Evolutionary conservation across 2,113 vertebrate genomes (phyloP).

Genomic region (Scomber japonicus): DNA sequence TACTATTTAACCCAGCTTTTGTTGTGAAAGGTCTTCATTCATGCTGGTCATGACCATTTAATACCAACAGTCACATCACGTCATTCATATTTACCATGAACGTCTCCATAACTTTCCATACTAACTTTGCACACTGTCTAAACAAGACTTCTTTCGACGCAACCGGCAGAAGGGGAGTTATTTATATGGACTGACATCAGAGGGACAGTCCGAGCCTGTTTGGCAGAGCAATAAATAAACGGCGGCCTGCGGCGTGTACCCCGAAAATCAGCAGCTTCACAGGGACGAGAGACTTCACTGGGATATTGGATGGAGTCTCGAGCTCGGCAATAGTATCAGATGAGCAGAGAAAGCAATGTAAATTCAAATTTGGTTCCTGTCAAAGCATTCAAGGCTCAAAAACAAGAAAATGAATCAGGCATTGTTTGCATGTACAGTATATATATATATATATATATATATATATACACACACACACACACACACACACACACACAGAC

Average conservation of each 20-base stretch:
- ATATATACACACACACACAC: not conserved
- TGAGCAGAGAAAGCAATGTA: constrained; percentile 14
- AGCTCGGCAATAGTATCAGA: constrained; percentile 24
- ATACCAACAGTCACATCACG: not conserved
- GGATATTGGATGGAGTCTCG: constrained; percentile 15
- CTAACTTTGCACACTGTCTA: not conserved
- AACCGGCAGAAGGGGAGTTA: constrained; percentile 20
- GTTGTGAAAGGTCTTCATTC: too few relatives aligned
- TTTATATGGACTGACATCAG: constrained; percentile 41
- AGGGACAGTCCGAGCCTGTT: constrained; percentile 31
- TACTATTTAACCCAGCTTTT: too few relatives aligned
- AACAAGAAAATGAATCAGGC: not conserved
- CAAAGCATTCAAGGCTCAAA: constrained; percentile 18
- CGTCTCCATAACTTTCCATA: not conserved
- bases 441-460: too few relatives aligned
- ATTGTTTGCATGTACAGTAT: not conserved
- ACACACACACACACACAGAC: too few relatives aligned
- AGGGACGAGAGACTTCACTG: constrained; percentile 15
- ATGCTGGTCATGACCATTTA: too few relatives aligned
- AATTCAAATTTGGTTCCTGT: constrained; percentile 27
- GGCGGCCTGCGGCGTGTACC: constrained; percentile 21
- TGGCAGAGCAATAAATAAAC: constrained; percentile 50
- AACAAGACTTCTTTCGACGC: not conserved
- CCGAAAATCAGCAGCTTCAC: constrained; percentile 28
- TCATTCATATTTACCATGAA: constrained; percentile 6